Evolutionary conservation across 2,797 vertebrate species (phyloP), one percentile per base, ranked within the genome.

Genomic region (Molossus molossus): DNA sequence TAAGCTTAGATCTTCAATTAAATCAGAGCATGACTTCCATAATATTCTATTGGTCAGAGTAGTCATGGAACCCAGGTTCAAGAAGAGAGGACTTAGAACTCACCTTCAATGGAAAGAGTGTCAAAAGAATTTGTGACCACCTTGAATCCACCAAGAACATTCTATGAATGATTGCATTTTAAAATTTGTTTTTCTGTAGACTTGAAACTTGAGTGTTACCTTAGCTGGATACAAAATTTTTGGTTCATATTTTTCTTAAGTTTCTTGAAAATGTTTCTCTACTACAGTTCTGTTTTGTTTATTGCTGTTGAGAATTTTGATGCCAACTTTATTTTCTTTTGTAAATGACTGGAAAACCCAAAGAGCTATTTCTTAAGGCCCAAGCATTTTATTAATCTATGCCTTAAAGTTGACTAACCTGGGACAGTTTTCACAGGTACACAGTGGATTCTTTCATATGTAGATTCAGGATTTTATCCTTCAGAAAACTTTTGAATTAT

Each of bases 211-310:
- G 15, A 86, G 10, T n/a, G 65, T 29, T 33, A 84, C 25, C 53
- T 45, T 72, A 48, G 53, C 20, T 37, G 53, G 65, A 81, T 69
- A 70, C 57, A 81, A 81, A 80, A 48, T 90, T 37, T 90, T 90
- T 29, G 9, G 33, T 37, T 69, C 27, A 58, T 48, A 33, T 58
- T 81, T 70, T 70, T 65, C 29, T 70, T 25, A 90, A 81, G 14
- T 60, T 58, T 90, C 70, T 33, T 75, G 20, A 70, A 81, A 50
- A 45, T 60, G 14, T 70, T 81, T 69, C 37, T 90, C 40, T n/a
- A 15, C 27, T 48, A 80, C 15, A 27, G 14, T 60, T 65, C 80
- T 90, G 20, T 4, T 48, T 81, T 81, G 25, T 90, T 70, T 60
- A 70, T 70, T 60, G 55, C 40, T 70, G 29, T 37, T 90, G 57